These are phyloP conservation scores for Acomys russatus DNA, from an alignment of 2,797 vertebrate genomes.

Conservation along the genomic window DNA sequence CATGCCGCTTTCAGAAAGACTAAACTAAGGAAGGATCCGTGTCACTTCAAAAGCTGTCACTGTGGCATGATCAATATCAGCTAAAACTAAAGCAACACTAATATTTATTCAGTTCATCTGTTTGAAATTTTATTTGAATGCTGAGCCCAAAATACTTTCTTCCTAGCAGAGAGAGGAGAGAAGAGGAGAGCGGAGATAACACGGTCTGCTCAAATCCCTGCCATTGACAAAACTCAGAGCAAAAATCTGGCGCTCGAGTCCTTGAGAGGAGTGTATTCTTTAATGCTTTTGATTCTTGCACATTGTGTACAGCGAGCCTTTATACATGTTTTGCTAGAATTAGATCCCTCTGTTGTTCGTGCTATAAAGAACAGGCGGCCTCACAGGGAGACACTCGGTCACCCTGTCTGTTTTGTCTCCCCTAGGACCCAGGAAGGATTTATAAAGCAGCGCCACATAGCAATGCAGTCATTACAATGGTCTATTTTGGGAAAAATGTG, in stretches of 20 bases:
- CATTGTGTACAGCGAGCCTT: neutral
- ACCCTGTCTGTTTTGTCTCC: constrained; percentile 72
- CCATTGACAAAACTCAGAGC: constrained; percentile 15
- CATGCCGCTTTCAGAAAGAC: neutral
- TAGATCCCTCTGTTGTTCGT: constrained; percentile 7
- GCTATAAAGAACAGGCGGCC: neutral
- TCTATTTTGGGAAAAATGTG: constrained; percentile 94
- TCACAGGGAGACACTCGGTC: constrained; percentile 45
- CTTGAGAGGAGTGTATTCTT: neutral
- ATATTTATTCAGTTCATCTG: constrained; percentile 1
- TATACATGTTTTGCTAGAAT: constrained; percentile 19
- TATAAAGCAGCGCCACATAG: constrained; percentile 90
- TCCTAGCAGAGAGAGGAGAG: neutral
- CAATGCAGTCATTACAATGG: constrained; percentile 93
- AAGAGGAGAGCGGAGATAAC: neutral
- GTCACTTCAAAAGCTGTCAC: neutral
- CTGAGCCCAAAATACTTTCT: neutral
- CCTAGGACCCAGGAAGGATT: constrained; percentile 89
- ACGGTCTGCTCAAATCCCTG: neutral
- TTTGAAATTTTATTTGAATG: constrained; percentile 55
- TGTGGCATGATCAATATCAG: neutral
- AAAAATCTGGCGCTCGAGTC: neutral
- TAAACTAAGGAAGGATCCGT: neutral
- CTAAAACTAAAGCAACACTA: constrained; percentile 1
- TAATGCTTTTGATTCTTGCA: constrained; percentile 9